Base-by-base conservation (phyloP, 2,888 invertebrate genomes). In the Achlya flavicornis region DNA sequence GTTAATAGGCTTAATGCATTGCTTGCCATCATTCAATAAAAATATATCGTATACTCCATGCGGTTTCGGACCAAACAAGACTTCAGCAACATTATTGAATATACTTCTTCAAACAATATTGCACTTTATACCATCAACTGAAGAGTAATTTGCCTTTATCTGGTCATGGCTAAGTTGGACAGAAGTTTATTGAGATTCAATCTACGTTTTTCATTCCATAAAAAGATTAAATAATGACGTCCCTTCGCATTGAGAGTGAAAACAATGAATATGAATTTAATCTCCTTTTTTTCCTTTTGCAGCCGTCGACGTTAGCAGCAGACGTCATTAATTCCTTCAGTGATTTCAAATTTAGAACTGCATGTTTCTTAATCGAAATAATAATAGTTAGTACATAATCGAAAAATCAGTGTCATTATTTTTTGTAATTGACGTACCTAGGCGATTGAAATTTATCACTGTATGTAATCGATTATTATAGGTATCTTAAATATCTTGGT, bases 171-270 rank as follows among this genome's bases (percentile, higher is more conserved):
- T 53, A 53, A 53, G 53, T 53, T 53, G 53, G 8, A 53, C 53
- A 53, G 53, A 53, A 53, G 53, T 53, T 53, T 53, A 53, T 53
- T 53, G 53, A 53, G 53, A 53, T 53, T 53, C 53, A 19, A 53
- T 53, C 53, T 53, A 19, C 53, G 53, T 53, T 53, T 53, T 53
- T n/a, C 53, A 7, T 53, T 10, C 53, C 53, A 53, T 53, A 53
- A 53, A 53, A 53, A 53, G 53, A 53, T 53, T 19, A 53, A 53
- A 53, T 53, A 53, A 53, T 53, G 53, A 19, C 16, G 53, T 53
- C 53, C 53, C 11, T 19, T 53, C 8, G 53, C 16, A 19, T 10
- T 19, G 53, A 19, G 53, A 53, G 7, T 53, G 53, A 53, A 48
- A 19, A 19, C 19, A 53, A 7, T 46, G 46, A n/a, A 16, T 48